phyloP scores from a whole-genome alignment of 2,113 vertebrate species.

The Myotis lucifugus region DNA sequence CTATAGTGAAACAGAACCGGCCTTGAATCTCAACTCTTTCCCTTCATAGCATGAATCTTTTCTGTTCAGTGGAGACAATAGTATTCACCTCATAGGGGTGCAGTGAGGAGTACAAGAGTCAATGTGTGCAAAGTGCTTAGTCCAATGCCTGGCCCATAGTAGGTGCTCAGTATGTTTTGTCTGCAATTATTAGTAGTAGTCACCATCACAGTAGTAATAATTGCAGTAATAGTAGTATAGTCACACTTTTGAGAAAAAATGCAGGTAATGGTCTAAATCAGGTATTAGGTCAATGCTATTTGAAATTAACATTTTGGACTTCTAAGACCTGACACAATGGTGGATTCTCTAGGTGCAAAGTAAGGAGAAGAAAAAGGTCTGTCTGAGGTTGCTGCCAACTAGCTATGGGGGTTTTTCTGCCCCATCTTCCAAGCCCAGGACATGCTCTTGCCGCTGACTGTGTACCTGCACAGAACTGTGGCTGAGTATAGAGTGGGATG shows the following conservation, averaged over 20 bases:
- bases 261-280: not conserved
- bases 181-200: not conserved
- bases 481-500: not conserved
- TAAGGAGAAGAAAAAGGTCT: not conserved
- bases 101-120: not conserved
- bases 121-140: not conserved
- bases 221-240: not conserved
- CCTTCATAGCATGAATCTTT: not conserved
- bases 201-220: not conserved
- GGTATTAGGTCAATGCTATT: not conserved
- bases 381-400: not conserved
- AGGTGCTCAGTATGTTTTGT: not conserved
- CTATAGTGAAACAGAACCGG: conserved; percentile 3
- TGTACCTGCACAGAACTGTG: not conserved
- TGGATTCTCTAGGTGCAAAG: not conserved
- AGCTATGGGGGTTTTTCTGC: not conserved
- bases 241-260: not conserved
- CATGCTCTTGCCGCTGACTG: not conserved
- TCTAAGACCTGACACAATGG: not conserved
- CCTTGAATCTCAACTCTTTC: conserved; percentile 24
- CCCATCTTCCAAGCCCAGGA: not conserved
- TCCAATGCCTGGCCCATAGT: not conserved
- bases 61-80: not conserved
- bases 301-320: conserved; percentile 15
- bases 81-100: not conserved